Evolutionary conservation across 2,888 invertebrate genomes (phyloP).

Genomic region (Heliconius erato): DNA sequence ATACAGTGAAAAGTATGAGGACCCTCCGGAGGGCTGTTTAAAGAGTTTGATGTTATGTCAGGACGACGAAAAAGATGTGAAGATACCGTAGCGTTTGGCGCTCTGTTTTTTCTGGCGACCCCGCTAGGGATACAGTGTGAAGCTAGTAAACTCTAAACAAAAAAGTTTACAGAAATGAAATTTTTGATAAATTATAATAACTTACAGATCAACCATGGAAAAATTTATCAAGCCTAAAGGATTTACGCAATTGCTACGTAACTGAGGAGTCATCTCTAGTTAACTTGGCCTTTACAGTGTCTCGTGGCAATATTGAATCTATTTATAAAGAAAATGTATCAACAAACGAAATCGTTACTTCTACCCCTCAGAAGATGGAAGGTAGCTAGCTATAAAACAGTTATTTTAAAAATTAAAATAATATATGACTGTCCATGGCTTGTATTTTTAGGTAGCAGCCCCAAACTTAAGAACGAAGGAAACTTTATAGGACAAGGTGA

Average conservation of each 20-base stretch:
- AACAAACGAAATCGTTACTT: constrained; percentile 68
- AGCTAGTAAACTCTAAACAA: background rate
- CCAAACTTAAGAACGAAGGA: constrained; percentile 55
- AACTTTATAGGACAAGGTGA: constrained; percentile 78
- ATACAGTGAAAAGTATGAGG: too few species aligned
- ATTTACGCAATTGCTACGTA: constrained; percentile 55
- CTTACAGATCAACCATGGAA: constrained; percentile 67
- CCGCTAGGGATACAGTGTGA: too few species aligned
- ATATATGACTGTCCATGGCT: background rate
- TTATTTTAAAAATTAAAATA: background rate
- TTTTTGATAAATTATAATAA: background rate
- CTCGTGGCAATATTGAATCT: constrained; percentile 61
- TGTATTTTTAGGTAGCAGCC: constrained; percentile 30
- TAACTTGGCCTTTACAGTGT: constrained; percentile 57
- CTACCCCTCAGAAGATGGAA: constrained; percentile 72
- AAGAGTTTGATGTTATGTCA: too few species aligned
- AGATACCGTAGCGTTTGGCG: too few species aligned
- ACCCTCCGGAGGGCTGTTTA: too few species aligned
- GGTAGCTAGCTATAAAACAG: constrained; percentile 49
- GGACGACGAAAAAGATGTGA: too few species aligned
- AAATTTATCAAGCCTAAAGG: constrained; percentile 63
- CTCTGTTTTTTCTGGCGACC: too few species aligned
- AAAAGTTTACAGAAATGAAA: background rate
- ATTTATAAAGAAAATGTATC: constrained; percentile 48
- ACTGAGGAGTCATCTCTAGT: constrained; percentile 56